These are phyloP conservation scores for Drosophila yakuba DNA, from an alignment of 1,140 invertebrate genomes.

Conservation along the genomic window DNA sequence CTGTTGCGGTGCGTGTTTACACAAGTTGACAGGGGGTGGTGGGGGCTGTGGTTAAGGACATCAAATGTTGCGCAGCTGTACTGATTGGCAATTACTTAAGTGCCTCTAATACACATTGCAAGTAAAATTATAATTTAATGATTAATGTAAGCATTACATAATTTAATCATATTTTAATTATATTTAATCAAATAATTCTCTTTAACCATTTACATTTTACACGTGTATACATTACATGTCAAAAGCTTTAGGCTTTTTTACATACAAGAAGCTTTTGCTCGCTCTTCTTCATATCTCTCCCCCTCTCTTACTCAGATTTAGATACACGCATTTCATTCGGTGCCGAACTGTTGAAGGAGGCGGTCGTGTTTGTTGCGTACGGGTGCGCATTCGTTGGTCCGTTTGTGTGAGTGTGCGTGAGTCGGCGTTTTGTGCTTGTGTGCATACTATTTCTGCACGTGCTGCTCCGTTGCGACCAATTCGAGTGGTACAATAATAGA, in stretches of 20 bases:
- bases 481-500: slow-evolving; percentile 13
- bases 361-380: slow-evolving; percentile 7
- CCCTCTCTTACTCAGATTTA: background rate
- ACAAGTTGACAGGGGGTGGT: background rate
- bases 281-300: background rate
- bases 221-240: background rate
- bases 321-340: slow-evolving; percentile 21
- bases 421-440: background rate
- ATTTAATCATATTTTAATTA: background rate
- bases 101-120: too few species aligned
- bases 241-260: slow-evolving; percentile 4
- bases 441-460: slow-evolving; percentile 36
- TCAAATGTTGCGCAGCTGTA: too few species aligned
- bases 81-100: too few species aligned
- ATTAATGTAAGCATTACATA: background rate
- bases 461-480: slow-evolving; percentile 5
- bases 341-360: background rate
- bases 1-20: slow-evolving; percentile 62
- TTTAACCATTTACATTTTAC: background rate
- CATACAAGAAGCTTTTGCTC: background rate
- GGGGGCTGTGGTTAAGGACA: background rate
- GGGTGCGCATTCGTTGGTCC: slow-evolving; percentile 11
- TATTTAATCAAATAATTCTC: background rate
- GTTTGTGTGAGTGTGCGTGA: background rate
- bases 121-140: background rate